phyloP scores from a whole-genome alignment of 1,140 invertebrate genomes.

The Apis dorsata region DNA sequence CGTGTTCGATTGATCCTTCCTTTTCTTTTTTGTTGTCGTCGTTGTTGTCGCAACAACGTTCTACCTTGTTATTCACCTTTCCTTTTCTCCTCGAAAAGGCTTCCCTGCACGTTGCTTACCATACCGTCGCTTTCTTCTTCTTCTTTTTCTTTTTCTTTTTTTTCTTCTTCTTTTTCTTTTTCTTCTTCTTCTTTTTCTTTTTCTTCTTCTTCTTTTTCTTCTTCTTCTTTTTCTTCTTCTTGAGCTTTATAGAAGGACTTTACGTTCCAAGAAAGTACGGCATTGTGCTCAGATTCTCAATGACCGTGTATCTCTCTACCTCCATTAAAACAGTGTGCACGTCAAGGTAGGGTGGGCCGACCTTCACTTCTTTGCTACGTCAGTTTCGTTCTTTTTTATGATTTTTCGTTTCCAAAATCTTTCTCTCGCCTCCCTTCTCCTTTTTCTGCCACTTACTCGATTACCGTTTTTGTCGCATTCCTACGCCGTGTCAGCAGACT shows the following conservation, averaged over 20 bases:
- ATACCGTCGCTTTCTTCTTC: neutral
- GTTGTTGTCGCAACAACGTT: conserved; percentile 38
- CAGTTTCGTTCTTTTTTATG: conserved; percentile 25
- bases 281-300: conserved; percentile 40
- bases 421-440: neutral
- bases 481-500: conserved; percentile 21
- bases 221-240: too few species aligned
- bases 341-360: conserved; percentile 28
- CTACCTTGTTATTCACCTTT: conserved; percentile 30
- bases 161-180: neutral
- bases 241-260: neutral
- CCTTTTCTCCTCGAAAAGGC: neutral
- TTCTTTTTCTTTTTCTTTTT: too few species aligned
- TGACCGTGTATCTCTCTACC: conserved; percentile 48
- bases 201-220: too few species aligned
- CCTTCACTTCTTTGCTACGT: conserved; percentile 39
- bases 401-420: conserved; percentile 20
- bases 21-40: conserved; percentile 48
- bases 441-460: neutral
- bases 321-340: neutral
- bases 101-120: neutral
- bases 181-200: too few species aligned
- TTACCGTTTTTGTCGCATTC: conserved; percentile 46
- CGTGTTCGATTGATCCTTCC: conserved; percentile 37
- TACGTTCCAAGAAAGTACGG: conserved; percentile 22